Percentiles rank a stretch among this genome's conserved stretches.
Conservation (phyloP, 2,888 invertebrate genomes). For the Oxycera nigricornis region DNA sequence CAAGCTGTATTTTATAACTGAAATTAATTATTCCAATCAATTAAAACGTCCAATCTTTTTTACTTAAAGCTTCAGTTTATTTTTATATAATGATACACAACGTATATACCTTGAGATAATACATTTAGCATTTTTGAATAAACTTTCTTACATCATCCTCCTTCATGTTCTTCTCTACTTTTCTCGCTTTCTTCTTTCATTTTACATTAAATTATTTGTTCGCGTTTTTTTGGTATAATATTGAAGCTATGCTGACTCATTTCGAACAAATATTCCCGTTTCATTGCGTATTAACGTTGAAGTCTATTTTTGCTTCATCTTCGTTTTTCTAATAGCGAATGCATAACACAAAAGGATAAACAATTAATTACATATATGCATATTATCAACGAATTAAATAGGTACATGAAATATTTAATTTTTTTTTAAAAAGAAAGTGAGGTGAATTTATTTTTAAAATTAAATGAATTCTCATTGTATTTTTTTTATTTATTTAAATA, state of each 20-base stretch:
- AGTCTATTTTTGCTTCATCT: background rate
- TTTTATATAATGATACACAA: slow-evolving; percentile 19
- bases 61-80: slow-evolving; percentile 36
- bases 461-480: too few relatives aligned
- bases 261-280: background rate
- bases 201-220: slow-evolving; percentile 2
- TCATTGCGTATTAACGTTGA: background rate
- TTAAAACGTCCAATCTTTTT: background rate
- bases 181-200: too few relatives aligned
- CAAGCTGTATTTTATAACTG: too few relatives aligned
- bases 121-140: slow-evolving; percentile 54
- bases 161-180: slow-evolving; percentile 44
- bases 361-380: background rate
- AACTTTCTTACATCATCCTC: slow-evolving; percentile 41
- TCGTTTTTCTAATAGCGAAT: background rate
- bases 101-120: slow-evolving; percentile 54
- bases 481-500: too few relatives aligned
- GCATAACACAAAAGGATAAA: background rate
- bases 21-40: too few relatives aligned
- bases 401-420: too few relatives aligned
- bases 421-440: too few relatives aligned
- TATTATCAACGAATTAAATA: too few relatives aligned
- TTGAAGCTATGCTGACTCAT: background rate
- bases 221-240: background rate
- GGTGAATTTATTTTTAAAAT: too few relatives aligned